A percentile compares a stretch with the other conserved stretches of the same genome.
These are phyloP conservation scores for Aphaenogaster rudis DNA, from an alignment of 1,140 invertebrate genomes.

Conservation along the genomic window DNA sequence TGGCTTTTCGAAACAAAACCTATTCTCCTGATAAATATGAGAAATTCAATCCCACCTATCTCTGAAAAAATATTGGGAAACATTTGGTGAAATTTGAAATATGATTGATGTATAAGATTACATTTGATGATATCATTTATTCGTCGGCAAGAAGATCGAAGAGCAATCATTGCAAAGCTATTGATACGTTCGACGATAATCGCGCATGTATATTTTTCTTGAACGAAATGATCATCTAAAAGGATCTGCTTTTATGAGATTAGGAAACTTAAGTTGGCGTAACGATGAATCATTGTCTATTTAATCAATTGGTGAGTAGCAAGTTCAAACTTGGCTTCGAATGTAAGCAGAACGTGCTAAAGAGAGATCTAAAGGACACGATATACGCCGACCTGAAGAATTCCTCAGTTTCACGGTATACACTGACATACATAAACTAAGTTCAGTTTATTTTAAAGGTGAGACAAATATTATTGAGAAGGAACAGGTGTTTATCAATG, in stretches of 20 bases:
- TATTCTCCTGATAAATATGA: constrained; percentile 1
- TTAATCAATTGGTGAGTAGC: constrained; percentile 14
- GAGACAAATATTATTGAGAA: constrained; percentile 4
- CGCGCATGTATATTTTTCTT: neutral
- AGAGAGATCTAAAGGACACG: neutral
- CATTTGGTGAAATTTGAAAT: neutral
- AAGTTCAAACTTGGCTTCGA: constrained; percentile 22
- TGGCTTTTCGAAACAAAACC: constrained; percentile 2
- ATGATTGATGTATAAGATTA: neutral
- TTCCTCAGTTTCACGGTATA: neutral
- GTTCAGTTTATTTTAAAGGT: neutral
- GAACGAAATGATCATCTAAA: neutral
- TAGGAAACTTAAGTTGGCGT: neutral
- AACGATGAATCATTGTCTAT: constrained; percentile 43
- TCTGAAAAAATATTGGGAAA: neutral
- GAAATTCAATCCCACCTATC: neutral
- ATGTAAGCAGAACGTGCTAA: constrained; percentile 13
- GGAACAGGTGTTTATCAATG: neutral
- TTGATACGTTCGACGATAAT: constrained; percentile 16
- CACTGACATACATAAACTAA: neutral
- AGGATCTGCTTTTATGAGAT: constrained; percentile 7
- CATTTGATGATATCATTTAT: neutral
- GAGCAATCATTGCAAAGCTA: neutral
- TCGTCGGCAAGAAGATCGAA: neutral
- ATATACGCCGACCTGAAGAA: neutral